These are phyloP conservation scores for Sebastes iracundus DNA, from an alignment of 2,797 vertebrate genomes.

Conservation along the genomic window DNA sequence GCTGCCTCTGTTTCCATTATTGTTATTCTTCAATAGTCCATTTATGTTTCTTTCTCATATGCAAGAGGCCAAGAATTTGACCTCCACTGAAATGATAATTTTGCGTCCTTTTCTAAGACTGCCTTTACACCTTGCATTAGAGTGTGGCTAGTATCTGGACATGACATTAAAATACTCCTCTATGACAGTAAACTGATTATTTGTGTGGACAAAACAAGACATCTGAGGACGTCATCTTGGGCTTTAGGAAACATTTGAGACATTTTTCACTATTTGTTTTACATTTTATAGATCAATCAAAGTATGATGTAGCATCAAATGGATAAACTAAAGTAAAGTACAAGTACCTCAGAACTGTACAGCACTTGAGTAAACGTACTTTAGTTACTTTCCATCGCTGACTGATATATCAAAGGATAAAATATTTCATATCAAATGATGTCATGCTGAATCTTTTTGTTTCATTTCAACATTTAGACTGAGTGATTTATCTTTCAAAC, in stretches of 20 bases:
- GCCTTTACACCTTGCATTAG: neutral
- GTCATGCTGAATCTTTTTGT: neutral
- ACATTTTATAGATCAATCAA: too few relatives aligned
- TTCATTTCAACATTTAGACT: neutral
- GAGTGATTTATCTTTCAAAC: neutral
- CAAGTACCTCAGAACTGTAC: neutral
- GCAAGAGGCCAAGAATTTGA: neutral
- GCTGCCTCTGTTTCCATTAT: constrained; percentile 1
- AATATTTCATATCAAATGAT: neutral
- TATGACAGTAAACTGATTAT: too few relatives aligned
- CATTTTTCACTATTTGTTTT: too few relatives aligned
- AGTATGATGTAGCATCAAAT: neutral
- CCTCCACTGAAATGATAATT: neutral
- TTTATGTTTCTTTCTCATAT: neutral
- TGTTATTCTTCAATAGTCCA: neutral
- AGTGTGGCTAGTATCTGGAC: neutral
- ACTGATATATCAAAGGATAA: neutral
- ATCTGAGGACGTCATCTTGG: too few relatives aligned
- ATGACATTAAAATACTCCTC: neutral
- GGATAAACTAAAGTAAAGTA: neutral
- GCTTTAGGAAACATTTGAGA: too few relatives aligned
- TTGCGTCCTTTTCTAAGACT: neutral
- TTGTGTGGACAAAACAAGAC: too few relatives aligned
- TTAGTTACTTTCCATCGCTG: neutral
- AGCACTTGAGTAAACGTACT: neutral